These are phyloP conservation scores for Peromyscus leucopus DNA, from an alignment of 2,113 vertebrate species.

Conservation along the genomic window DNA sequence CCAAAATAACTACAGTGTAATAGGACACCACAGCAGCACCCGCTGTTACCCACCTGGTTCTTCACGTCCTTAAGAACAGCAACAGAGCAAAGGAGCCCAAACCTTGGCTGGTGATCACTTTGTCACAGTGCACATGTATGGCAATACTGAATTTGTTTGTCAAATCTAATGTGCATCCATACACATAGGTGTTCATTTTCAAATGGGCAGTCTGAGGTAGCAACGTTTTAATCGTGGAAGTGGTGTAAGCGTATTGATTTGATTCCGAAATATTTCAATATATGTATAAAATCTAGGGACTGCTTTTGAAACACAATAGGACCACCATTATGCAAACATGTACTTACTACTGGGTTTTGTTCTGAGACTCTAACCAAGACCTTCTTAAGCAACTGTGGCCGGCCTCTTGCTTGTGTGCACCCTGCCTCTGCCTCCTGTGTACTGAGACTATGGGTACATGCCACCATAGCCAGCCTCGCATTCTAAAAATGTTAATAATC, in stretches of 20 bases:
- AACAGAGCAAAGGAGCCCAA: not conserved
- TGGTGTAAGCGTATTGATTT: constrained; percentile 21
- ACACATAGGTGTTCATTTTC: not conserved
- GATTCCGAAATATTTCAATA: not conserved
- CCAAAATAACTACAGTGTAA: not conserved
- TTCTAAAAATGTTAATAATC: not conserved
- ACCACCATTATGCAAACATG: not conserved
- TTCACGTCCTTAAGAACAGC: not conserved
- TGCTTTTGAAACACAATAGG: not conserved
- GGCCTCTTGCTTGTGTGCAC: not conserved
- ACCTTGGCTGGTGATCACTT: not conserved
- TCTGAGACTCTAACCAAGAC: not conserved
- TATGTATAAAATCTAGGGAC: not conserved
- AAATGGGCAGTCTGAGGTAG: not conserved
- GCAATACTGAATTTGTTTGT: not conserved
- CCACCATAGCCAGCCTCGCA: not conserved
- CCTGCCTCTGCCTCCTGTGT: not conserved
- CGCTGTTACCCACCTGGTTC: not conserved
- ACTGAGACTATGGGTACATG: not conserved
- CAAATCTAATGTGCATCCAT: not conserved
- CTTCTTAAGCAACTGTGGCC: no score
- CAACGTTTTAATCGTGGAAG: not conserved
- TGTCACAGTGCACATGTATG: not conserved
- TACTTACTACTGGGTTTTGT: not conserved
- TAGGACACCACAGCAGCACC: not conserved